Evolutionary conservation across 2,113 vertebrate species (phyloP).

Genomic region (Morone chrysops): DNA sequence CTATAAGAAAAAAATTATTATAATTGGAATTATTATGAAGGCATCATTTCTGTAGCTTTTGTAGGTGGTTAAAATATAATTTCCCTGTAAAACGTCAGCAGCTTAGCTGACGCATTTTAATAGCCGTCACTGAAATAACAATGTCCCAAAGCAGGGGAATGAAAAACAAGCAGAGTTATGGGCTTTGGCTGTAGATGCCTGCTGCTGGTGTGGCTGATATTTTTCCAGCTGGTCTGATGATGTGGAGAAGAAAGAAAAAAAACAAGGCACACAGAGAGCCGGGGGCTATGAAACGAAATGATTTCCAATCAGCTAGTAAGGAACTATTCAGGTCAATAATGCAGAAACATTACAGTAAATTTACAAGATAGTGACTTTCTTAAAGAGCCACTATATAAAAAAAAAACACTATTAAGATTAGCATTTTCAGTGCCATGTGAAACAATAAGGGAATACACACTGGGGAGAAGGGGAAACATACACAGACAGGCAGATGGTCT

Average conservation of each 20-base stretch:
- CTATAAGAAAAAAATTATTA: neutral
- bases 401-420: slow-evolving; percentile 10
- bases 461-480: neutral
- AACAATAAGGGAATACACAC: neutral
- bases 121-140: slow-evolving; percentile 57
- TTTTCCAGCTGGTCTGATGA: slow-evolving; percentile 58
- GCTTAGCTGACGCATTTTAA: slow-evolving; percentile 51
- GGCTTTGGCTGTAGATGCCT: slow-evolving; percentile 34
- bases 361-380: neutral
- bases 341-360: slow-evolving; percentile 21
- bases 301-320: slow-evolving; percentile 18
- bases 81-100: slow-evolving; percentile 20
- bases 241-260: slow-evolving; percentile 14
- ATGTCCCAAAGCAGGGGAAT: slow-evolving; percentile 32
- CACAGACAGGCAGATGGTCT: neutral
- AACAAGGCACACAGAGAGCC: neutral
- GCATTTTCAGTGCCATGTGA: neutral
- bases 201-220: slow-evolving; percentile 30
- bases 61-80: slow-evolving; percentile 25
- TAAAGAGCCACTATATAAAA: neutral
- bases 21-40: neutral
- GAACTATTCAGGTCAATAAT: slow-evolving; percentile 5
- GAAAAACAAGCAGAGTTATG: slow-evolving; percentile 43
- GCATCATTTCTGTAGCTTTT: slow-evolving; percentile 16
- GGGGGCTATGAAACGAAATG: slow-evolving; percentile 2